Percentiles rank a stretch among this genome's conserved stretches.
These are phyloP conservation scores for Perdita meconis DNA, from an alignment of 2,888 invertebrate genomes.

Conservation along the genomic window DNA sequence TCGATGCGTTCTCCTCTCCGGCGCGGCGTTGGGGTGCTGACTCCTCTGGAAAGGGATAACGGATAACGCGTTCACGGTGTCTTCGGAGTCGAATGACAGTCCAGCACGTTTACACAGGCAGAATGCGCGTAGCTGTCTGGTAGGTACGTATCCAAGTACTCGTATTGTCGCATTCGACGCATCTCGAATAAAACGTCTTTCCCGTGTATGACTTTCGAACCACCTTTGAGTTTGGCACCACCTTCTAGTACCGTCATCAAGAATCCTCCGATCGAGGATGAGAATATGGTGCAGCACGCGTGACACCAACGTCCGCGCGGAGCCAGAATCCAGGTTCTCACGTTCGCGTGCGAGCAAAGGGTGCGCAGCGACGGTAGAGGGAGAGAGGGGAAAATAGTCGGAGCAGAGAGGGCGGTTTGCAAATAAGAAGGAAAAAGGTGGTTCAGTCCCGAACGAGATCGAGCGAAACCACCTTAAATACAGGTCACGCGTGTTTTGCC, in stretches of 20 bases:
- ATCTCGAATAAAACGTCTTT: too few species aligned
- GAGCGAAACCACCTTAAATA: conserved; percentile 80
- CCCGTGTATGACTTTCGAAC: too few species aligned
- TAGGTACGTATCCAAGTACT: too few species aligned
- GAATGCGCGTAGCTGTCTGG: too few species aligned
- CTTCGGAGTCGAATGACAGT: too few species aligned
- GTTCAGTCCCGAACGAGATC: conserved; percentile 60
- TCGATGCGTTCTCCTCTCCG: conserved; percentile 35
- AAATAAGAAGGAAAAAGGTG: conserved; percentile 70
- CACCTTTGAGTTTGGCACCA: too few species aligned
- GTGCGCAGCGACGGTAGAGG: conserved; percentile 48
- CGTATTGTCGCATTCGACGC: too few species aligned
- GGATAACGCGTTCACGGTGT: not conserved
- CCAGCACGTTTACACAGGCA: too few species aligned
- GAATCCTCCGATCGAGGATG: too few species aligned
- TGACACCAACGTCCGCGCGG: conserved; percentile 13
- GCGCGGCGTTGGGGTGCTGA: conserved; percentile 13
- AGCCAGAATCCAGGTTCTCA: conserved; percentile 74
- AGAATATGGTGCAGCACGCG: too few species aligned
- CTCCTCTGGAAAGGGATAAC: not conserved
- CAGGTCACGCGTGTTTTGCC: conserved; percentile 80
- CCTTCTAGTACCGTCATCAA: too few species aligned
- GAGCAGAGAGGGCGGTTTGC: conserved; percentile 64
- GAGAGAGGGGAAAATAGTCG: conserved; percentile 46
- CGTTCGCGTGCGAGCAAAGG: conserved; percentile 74